These are phyloP conservation scores for Alcis repandata DNA, from an alignment of 2,888 invertebrate genomes.

Conservation along the genomic window DNA sequence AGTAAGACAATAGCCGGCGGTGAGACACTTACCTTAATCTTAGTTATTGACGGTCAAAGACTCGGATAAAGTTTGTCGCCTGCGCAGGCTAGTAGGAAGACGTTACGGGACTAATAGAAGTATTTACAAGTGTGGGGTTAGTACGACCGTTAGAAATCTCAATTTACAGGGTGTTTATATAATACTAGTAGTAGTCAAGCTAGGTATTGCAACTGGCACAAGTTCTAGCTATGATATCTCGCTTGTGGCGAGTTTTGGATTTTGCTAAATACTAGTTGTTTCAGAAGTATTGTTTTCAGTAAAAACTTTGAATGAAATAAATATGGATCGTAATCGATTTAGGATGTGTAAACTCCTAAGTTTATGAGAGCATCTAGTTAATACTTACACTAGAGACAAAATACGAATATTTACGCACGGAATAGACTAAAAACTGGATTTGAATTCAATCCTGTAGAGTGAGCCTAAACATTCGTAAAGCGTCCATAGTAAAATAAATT, in stretches of 20 bases:
- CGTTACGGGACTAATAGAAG: slow-evolving; percentile 28
- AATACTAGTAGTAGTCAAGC: background rate
- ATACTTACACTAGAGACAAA: too few relatives aligned
- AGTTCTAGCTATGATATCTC: background rate
- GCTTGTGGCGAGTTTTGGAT: background rate
- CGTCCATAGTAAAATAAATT: background rate
- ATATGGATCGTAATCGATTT: background rate
- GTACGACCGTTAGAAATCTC: slow-evolving; percentile 16
- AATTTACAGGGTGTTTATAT: slow-evolving; percentile 11
- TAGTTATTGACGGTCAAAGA: background rate
- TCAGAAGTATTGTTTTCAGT: background rate
- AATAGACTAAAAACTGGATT: too few relatives aligned
- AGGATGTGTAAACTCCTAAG: background rate
- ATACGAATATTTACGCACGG: too few relatives aligned
- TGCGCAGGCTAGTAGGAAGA: slow-evolving; percentile 26
- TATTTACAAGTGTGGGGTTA: slow-evolving; percentile 27
- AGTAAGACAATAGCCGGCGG: background rate
- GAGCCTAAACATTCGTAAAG: too few relatives aligned
- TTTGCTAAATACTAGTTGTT: background rate
- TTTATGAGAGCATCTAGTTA: too few relatives aligned
- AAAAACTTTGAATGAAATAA: background rate
- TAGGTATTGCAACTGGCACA: background rate
- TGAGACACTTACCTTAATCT: background rate
- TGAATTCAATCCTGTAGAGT: too few relatives aligned
- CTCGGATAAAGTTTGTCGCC: background rate